A percentile compares a stretch with the other conserved stretches of the same genome.
Conservation (phyloP, 2,113 vertebrate species). For the Collichthys lucidus region DNA sequence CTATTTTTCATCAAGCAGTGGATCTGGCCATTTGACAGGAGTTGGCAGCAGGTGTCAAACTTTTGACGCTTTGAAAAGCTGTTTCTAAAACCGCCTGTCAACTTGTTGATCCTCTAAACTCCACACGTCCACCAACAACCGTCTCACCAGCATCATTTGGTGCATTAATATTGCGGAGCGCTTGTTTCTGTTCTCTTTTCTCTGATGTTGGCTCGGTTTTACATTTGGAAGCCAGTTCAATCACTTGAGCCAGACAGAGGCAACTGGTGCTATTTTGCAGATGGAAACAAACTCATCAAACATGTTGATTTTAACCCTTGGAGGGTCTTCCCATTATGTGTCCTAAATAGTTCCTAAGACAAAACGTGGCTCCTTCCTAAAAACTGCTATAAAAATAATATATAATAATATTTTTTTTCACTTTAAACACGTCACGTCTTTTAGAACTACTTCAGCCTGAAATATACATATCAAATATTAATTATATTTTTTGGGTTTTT, state of each 20-base stretch:
- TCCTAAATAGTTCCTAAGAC: no score
- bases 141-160: background rate
- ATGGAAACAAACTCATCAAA: conserved; percentile 18
- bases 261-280: conserved; percentile 19
- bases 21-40: background rate
- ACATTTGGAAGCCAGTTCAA: background rate
- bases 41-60: background rate
- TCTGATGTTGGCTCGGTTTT: background rate
- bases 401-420: no score
- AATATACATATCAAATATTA: no score
- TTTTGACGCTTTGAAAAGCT: background rate
- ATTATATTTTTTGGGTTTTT: no score
- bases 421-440: no score
- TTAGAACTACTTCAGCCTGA: no score
- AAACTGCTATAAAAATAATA: no score
- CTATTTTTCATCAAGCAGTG: background rate
- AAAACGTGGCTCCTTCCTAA: no score
- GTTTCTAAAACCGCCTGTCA: background rate
- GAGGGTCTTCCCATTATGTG: no score
- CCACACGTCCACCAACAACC: background rate
- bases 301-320: no score
- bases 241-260: conserved; percentile 13
- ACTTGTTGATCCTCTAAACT: background rate
- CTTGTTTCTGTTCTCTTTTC: background rate
- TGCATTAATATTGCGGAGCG: background rate